Conservation (phyloP, 1,140 invertebrate species). For the Eueides isabella region DNA sequence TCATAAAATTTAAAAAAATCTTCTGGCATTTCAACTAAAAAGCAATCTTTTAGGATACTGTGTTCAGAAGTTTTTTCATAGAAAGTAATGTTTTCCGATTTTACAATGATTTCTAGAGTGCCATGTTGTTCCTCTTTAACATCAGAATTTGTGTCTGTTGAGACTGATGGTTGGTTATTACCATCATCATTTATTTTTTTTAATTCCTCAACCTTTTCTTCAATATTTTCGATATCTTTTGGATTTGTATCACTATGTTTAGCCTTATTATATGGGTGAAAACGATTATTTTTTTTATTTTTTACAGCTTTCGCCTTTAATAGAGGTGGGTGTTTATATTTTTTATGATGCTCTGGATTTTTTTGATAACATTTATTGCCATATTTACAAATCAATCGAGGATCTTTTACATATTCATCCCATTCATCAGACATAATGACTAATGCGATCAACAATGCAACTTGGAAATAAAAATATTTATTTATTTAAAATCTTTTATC, state of each 20-base stretch:
- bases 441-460: background rate
- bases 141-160: background rate
- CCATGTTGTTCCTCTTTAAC: background rate
- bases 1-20: constrained; percentile 94
- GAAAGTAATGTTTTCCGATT: constrained; percentile 36
- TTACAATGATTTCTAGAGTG: constrained; percentile 9
- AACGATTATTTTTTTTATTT: constrained; percentile 47
- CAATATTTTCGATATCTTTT: constrained; percentile 11
- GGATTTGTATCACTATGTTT: constrained; percentile 27
- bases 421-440: constrained; percentile 64
- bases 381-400: constrained; percentile 87
- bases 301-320: constrained; percentile 47
- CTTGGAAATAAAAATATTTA: background rate
- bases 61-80: constrained; percentile 54
- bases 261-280: constrained; percentile 57
- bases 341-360: constrained; percentile 88
- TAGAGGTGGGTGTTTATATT: constrained; percentile 89
- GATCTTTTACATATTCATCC: constrained; percentile 61
- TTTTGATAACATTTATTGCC: constrained; percentile 92
- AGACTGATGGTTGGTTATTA: constrained; percentile 1
- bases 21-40: constrained; percentile 92
- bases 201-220: constrained; percentile 19
- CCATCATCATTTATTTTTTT: constrained; percentile 10
- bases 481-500: too few relatives aligned
- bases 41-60: constrained; percentile 87